phyloP scores from a whole-genome alignment of 2,113 vertebrate genomes.

The Myrmophylax atrothorax region DNA sequence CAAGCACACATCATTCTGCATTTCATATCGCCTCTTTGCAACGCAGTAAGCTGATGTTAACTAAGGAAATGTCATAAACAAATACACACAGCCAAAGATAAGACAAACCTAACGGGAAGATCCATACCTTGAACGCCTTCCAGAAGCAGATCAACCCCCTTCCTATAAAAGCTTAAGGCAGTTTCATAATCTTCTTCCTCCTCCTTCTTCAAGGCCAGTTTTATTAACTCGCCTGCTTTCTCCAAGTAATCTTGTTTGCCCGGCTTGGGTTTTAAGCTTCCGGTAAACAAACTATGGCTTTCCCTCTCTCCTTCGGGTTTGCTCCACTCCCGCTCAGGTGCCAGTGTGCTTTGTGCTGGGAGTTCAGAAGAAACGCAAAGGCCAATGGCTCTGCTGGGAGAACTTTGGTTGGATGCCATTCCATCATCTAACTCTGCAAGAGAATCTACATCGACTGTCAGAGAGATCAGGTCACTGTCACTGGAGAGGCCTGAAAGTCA shows the following conservation, averaged over 20 bases:
- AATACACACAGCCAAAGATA: not conserved
- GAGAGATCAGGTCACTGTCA: conserved; percentile 88
- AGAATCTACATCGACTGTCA: conserved; percentile 88
- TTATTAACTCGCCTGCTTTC: conserved; percentile 89
- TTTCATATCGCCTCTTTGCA: not conserved
- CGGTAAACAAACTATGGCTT: conserved; percentile 78
- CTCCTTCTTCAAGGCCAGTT: conserved; percentile 90
- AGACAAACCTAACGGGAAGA: not conserved
- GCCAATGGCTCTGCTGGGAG: conserved; percentile 84
- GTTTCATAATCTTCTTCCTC: conserved; percentile 89
- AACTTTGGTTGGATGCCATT: conserved; percentile 93
- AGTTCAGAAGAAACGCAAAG: conserved; percentile 67
- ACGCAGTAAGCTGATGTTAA: not conserved
- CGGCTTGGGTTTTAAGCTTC: conserved; percentile 78
- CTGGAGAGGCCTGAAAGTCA: conserved; percentile 84
- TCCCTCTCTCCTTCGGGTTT: conserved; percentile 75
- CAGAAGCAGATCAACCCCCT: conserved; percentile 91
- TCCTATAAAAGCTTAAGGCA: conserved; percentile 89
- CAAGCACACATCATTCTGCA: not conserved
- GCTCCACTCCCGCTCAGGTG: conserved; percentile 77
- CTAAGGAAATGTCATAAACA: not conserved
- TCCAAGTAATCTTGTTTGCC: conserved; percentile 90
- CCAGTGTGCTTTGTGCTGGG: conserved; percentile 23
- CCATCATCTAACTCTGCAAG: conserved; percentile 91
- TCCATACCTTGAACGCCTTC: conserved; percentile 95